A percentile compares a stretch with the other conserved stretches of the same genome.
phyloP scores from a whole-genome alignment of 2,113 vertebrate species.

The Camelus bactrianus region DNA sequence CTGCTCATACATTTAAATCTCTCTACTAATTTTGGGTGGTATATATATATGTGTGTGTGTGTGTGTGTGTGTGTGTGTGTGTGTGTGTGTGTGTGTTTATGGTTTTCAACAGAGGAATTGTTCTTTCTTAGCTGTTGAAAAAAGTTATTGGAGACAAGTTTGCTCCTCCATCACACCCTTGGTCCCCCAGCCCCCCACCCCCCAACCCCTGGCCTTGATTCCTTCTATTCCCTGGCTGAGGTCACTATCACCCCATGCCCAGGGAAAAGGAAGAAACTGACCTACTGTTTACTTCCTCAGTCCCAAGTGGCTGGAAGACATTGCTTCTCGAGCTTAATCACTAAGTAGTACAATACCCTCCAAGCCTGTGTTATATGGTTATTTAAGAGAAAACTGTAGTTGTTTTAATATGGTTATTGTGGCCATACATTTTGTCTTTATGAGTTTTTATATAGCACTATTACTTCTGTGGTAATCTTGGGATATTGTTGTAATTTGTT shows the following conservation, averaged over 20 bases:
- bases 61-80: background rate
- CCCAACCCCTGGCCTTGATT: background rate
- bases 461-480: conserved; percentile 87
- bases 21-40: background rate
- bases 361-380: conserved; percentile 76
- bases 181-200: no score
- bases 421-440: conserved; percentile 84
- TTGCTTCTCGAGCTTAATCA: conserved; percentile 74
- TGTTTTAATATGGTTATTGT: conserved; percentile 86
- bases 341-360: conserved; percentile 82
- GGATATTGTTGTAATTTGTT: conserved; percentile 88
- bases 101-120: conserved; percentile 40
- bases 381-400: conserved; percentile 85
- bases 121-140: conserved; percentile 34
- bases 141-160: conserved; percentile 42
- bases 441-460: conserved; percentile 86
- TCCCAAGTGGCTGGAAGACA: conserved; percentile 15
- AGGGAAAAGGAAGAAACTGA: conserved; percentile 48
- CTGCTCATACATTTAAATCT: background rate
- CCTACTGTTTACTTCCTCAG: conserved; percentile 59
- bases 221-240: background rate
- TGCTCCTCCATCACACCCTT: background rate
- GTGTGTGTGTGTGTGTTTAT: background rate
- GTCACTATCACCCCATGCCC: background rate
- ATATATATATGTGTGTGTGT: background rate